Conservation (phyloP, 2,113 vertebrate species). For the Macrotus californicus region DNA sequence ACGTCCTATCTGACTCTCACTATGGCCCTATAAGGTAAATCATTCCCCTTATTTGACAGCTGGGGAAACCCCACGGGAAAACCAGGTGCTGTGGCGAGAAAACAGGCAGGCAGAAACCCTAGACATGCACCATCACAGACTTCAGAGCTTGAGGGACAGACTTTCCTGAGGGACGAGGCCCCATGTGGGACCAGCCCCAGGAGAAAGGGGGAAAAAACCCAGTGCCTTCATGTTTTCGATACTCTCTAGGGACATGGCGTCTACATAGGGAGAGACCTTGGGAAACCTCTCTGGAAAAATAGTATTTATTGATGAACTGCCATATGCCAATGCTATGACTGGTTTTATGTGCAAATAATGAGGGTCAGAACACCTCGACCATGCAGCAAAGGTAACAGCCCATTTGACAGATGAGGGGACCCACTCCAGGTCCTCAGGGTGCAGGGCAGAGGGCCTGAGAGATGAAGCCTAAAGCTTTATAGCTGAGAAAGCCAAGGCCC, state of each 20-base stretch:
- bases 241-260: neutral
- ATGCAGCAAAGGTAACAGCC: neutral
- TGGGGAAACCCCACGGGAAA: neutral
- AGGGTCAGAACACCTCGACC: neutral
- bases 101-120: neutral
- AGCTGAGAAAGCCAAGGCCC: neutral
- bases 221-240: rapidly evolving
- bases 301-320: neutral
- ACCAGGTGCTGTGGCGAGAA: neutral
- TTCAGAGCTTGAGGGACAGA: neutral
- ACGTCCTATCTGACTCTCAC: neutral
- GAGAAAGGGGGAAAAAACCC: neutral
- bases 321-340: neutral
- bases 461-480: neutral
- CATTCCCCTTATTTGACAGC: neutral
- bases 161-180: too few species aligned
- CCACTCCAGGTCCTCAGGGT: neutral
- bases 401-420: neutral
- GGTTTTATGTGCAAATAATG: neutral
- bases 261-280: neutral
- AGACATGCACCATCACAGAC: neutral
- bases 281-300: neutral
- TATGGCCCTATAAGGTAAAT: neutral
- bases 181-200: neutral
- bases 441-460: neutral